Evolutionary conservation across 2,113 vertebrate species (phyloP), one percentile per base, ranked within the genome.

Genomic region (Hippolais icterina): DNA sequence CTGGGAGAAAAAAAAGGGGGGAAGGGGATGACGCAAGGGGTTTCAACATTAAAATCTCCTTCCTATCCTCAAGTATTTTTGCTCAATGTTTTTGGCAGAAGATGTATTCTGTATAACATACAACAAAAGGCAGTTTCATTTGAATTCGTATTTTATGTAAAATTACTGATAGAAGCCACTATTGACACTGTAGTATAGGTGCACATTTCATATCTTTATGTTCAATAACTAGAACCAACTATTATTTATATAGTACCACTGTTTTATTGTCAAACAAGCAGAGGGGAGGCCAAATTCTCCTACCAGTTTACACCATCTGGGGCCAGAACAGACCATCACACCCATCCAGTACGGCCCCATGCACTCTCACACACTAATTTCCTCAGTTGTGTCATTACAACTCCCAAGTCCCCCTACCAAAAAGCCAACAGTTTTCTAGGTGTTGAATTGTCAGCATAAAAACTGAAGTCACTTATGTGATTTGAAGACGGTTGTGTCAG

Each of bases 21-120:
- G 8, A 66, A 57, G 3, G 12, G 27, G 37, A 65, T 29, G 11
- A 41, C 50, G 37, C 0, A 1, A 5, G 10, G 6, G 2, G 0
- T 12, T 29, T 66, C 22, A 74, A 54, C 23, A 15, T 24, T 53
- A 35, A 65, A 60, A 80, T 27, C 3, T 83, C 17, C 59, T 64
- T 91, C 47, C 18, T 56, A 39, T 33, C 25, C 11, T 90, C 61
- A 39, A 22, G 7, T 1, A 49, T 49, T 92, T 93, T 91, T 5
- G 0, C 21, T 41, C 60, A 37, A 27, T 46, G 31, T 20, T 90
- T 63, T 22, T 60, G 27, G 15, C 24, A 78, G 37, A 78, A 93
- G 75, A 46, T 52, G 4, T 6, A 9, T 41, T 87, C 50, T 49
- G 3, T 20, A 6, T 68, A 74, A 37, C 9, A n/a, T 7, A 41